Base-by-base conservation (phyloP, 2,888 invertebrate genomes). In the Noctua janthe region DNA sequence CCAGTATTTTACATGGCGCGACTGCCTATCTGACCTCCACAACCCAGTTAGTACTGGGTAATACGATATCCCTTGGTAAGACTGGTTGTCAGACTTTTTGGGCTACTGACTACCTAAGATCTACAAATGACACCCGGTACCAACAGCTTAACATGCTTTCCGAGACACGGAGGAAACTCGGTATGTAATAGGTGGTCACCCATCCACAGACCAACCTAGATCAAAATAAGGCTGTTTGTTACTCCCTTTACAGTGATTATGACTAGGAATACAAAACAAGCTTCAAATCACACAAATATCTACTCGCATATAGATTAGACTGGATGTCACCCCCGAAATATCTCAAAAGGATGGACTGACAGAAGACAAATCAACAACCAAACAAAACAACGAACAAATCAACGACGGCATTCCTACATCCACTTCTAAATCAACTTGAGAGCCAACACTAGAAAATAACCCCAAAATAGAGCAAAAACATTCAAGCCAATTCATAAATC, bases 401-500 rank as follows among this genome's bases (percentile, higher is more conserved):
- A 54, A 56, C 66, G 5, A 83, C 51, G 78, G 59, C 67, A 83
- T 62, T 67, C n/a, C 56, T 11, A 51, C 51, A 77, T 51, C 69
- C 39, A 69, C 47, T 59, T 67, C 39, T 59, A 70, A 87, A 80
- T 69, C 76, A 80, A 73, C 56, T 56, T 56, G 43, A 78, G 64
- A 86, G 82, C 35, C 8, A 17, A 56, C 47, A 66, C 59, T 10
- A 74, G 43, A 62, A 78, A n/a, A 76, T 66, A 69, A 69, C 43
- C 54, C 64, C 71, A 56, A 76, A 83, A 79, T 23, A n/a, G 49
- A 77, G 66, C 71, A 84, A 83, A 87, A 80, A 83, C 83, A 62
- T 17, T 64, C 35, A 11, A 75, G 17, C 23, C 75, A 59, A 80
- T 84, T 84, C 75, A 84, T 86, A 84, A 87, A 47, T 29, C 72